Conservation (phyloP, 2,888 invertebrate species). For the Drosophila limbata region DNA sequence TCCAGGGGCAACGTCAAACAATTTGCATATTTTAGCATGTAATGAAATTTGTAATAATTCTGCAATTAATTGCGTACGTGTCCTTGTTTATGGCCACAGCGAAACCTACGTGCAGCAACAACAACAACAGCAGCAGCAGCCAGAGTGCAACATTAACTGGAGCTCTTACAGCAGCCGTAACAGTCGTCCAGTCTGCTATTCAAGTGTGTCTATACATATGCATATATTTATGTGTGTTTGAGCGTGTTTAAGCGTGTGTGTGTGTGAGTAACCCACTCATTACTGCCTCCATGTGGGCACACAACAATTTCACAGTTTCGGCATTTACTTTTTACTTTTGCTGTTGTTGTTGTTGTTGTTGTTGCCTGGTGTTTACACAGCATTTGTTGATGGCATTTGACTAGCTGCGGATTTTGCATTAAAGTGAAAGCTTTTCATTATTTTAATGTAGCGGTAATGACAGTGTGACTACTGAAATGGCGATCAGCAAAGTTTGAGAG, state of each 20-base stretch:
- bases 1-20: conserved; percentile 63
- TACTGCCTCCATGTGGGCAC: conserved; percentile 22
- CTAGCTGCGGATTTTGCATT: conserved; percentile 52
- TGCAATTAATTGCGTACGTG: conserved; percentile 82
- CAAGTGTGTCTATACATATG: conserved; percentile 5
- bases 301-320: conserved; percentile 38
- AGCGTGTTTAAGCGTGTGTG: neutral
- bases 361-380: conserved; percentile 19
- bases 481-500: conserved; percentile 16
- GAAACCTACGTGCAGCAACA: conserved; percentile 42
- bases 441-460: conserved; percentile 52
- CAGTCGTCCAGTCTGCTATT: conserved; percentile 10
- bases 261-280: conserved; percentile 13
- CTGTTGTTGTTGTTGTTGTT: conserved; percentile 26
- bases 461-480: conserved; percentile 19
- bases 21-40: conserved; percentile 82
- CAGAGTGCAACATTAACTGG: conserved; percentile 35
- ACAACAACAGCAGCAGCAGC: conserved; percentile 8
- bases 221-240: neutral
- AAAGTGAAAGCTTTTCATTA: conserved; percentile 64
- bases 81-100: conserved; percentile 66
- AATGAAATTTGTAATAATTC: conserved; percentile 83
- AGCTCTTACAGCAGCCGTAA: conserved; percentile 24
- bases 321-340: conserved; percentile 31
- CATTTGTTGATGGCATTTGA: conserved; percentile 43